Base-by-base conservation (phyloP, 2,113 vertebrate genomes). In the Sebastes schlegelii region DNA sequence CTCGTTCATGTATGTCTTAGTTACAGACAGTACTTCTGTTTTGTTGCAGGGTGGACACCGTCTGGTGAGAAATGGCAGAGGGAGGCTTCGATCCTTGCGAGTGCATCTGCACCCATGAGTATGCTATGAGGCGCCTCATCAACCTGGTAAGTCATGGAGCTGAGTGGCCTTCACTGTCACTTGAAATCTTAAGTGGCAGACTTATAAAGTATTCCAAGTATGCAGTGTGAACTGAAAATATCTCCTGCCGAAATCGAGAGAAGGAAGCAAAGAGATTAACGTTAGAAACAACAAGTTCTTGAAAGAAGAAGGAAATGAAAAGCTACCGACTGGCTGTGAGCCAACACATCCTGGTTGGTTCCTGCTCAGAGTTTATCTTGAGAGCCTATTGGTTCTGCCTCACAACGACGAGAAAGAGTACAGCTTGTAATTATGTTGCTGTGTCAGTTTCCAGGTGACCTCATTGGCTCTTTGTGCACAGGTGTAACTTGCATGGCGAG, bases 51-150 rank as follows among this genome's bases (percentile, higher is more conserved):
- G 78, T 82, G 73, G 70, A 82, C 58, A 3, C 43, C 5, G 40
- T 78, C 60, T 57, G 88, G 84, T 79, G 85, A 94, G 90, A 92
- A 92, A 99, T 99, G 98, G 98, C 98, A 60, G 98, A 99, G 93
- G 98, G 97, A 85, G 97, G 97, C 84, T 99, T 96, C 88, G 98
- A 99, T 95, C 98, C 98, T 40, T 99, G 98, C 85, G 98, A 99
- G 95, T 99, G 98, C 90, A 95, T 99, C 92, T 99, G 98, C 95
- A 97, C 96, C 0, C 97, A 99, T 82, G 97, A 99, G 91, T 95
- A 98, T 83, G 97, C 97, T 3, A 99, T 99, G 98, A 96, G 97
- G 89, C 96, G 98, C 72, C 95, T 99, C 87, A 96, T 99, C 92
- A 98, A 98, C 92, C 95, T 99, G 97, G 98, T 99, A 94, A 97